Percentiles rank a stretch among this genome's conserved stretches.
Conservation (phyloP, 2,888 invertebrate genomes). For the Eulithis prunata region DNA sequence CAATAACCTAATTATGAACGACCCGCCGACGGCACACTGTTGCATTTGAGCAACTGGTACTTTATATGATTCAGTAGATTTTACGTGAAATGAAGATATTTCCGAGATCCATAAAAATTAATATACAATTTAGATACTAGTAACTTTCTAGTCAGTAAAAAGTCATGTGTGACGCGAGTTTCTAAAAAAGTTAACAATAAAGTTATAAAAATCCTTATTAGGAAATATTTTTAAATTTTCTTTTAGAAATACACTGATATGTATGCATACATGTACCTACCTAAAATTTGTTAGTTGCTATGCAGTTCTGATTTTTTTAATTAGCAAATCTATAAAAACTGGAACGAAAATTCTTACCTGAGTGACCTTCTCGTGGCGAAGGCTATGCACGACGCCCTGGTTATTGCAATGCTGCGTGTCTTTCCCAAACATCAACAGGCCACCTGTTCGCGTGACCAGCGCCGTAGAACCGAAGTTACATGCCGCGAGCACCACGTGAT, state of each 20-base stretch:
- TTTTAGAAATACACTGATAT: too few relatives aligned
- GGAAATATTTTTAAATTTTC: too few relatives aligned
- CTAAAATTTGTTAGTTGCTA: too few relatives aligned
- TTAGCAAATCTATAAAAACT: too few relatives aligned
- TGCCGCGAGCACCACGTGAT: conserved; percentile 91
- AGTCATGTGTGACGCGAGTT: too few relatives aligned
- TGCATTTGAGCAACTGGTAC: conserved; percentile 12
- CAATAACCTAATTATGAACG: conserved; percentile 3
- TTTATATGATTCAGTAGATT: not conserved
- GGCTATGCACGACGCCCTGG: conserved; percentile 88
- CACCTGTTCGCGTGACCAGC: conserved; percentile 94
- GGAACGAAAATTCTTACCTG: conserved; percentile 64
- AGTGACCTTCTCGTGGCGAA: conserved; percentile 88
- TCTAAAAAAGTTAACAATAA: too few relatives aligned
- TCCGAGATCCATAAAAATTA: too few relatives aligned
- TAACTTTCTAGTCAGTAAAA: too few relatives aligned
- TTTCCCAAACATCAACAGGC: conserved; percentile 96
- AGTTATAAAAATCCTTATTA: too few relatives aligned
- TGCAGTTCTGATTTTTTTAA: too few relatives aligned
- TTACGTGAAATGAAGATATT: not conserved
- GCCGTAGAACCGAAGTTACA: conserved; percentile 98
- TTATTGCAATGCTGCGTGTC: conserved; percentile 94
- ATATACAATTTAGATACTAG: too few relatives aligned
- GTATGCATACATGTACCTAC: too few relatives aligned
- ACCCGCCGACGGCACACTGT: not conserved